phyloP scores from a whole-genome alignment of 2,113 vertebrate species.

The Protomyctophum bolini region DNA sequence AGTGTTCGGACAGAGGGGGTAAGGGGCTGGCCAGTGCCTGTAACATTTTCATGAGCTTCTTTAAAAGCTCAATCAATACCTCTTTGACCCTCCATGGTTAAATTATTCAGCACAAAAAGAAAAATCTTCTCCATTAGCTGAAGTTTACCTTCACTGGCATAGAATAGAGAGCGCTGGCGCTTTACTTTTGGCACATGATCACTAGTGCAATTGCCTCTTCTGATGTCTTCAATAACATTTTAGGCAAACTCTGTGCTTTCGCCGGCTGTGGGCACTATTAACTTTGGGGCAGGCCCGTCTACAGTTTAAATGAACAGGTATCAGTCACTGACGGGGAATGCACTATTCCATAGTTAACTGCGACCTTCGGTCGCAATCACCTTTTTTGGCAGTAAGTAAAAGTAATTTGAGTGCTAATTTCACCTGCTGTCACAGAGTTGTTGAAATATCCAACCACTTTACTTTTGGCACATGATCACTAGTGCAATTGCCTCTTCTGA shows the following conservation, averaged over 20 bases:
- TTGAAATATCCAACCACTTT: conserved; percentile 52
- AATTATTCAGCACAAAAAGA: conserved; percentile 85
- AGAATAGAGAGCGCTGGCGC: conserved; percentile 11
- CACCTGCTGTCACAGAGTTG: conserved; percentile 37
- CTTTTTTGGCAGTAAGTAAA: conserved; percentile 70
- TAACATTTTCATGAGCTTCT: conserved; percentile 84
- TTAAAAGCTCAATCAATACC: conserved; percentile 89
- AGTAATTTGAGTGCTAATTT: conserved; percentile 70
- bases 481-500: conserved; percentile 68
- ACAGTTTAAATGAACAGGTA: too few species aligned
- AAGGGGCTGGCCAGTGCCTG: conserved; percentile 72
- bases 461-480: conserved; percentile 55
- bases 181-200: too few species aligned
- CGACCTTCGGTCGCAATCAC: too few species aligned
- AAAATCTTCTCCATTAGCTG: conserved; percentile 84
- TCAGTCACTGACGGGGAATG: too few species aligned
- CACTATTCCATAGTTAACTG: too few species aligned
- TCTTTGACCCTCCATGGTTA: conserved; percentile 82
- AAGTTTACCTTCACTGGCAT: conserved; percentile 78
- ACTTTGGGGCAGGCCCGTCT: too few species aligned
- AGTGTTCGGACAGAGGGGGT: conserved; percentile 58
- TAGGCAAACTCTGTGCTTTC: too few species aligned
- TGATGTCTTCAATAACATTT: too few species aligned
- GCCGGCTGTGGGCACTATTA: too few species aligned
- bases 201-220: too few species aligned